Base-by-base conservation (phyloP, 2,797 vertebrate species). In the Myiothlypis chrysogaster region DNA sequence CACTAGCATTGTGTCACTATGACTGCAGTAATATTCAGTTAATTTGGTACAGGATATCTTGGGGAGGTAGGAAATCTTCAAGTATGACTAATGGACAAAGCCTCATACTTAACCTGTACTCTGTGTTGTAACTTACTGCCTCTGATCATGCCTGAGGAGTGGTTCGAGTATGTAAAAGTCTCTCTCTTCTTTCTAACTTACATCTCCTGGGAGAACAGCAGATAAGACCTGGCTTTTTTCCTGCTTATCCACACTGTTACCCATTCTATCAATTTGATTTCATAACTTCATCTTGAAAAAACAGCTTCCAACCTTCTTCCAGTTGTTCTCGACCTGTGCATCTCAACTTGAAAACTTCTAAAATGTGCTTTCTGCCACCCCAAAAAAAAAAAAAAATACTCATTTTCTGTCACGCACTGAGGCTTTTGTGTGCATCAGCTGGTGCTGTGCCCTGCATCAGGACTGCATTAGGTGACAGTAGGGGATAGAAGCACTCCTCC, bases 401-500 rank as follows among this genome's bases (percentile, higher is more conserved):
- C 2, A 19, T n/a, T 75, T 72, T 68, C 24, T 52, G 16, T 78
- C 13, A 28, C n/a, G 25, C 21, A 35, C 6, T 17, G 28, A 9
- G 20, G 10, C n/a, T 81, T n/a, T 61, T 30, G 10, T 1, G 0
- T 55, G 5, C 4, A 30, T 9, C 35, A 35, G 37, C 4, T 20
- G 2, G 0, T 1, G 2, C 22, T 35, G 32, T 3, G 1, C 32
- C 49, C 30, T 27, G 0, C 1, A 0, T 47, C 41, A 35, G 41
- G 28, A n/a, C 0, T 25, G 35, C 4, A 0, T 35, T 53, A 65
- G 28, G 47, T 37, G 56, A 73, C 32, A 10, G 56, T 39, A 47
- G 47, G 6, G 19, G 35, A 25, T 50, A 75, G 22, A 43, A 72
- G 47, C 39, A 12, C 25, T 30, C 32, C 20, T 44, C 15, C 0